phyloP scores from a whole-genome alignment of 2,888 invertebrate genomes.

The Sinotaia quadrata region DNA sequence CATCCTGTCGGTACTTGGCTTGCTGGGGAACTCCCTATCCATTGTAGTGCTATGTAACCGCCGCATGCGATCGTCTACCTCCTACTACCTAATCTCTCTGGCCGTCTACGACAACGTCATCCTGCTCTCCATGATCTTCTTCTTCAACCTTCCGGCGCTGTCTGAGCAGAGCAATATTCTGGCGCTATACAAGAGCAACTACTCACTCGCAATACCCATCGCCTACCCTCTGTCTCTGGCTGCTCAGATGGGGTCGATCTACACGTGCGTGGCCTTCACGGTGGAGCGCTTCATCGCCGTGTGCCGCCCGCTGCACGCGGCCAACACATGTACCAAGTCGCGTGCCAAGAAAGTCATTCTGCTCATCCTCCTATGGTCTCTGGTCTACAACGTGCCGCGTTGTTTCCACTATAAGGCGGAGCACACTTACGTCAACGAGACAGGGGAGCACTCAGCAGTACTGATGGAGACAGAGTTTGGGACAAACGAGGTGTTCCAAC shows the following conservation, averaged over 20 bases:
- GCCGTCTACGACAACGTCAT: conserved; percentile 94
- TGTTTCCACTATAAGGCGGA: conserved; percentile 72
- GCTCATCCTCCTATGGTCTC: conserved; percentile 85
- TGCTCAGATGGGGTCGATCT: conserved; percentile 94
- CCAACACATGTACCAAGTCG: conserved; percentile 91
- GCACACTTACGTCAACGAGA: conserved; percentile 29
- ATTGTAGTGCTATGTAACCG: conserved; percentile 74
- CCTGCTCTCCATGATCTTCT: conserved; percentile 77
- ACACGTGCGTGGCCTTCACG: conserved; percentile 80
- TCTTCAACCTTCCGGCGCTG: conserved; percentile 63
- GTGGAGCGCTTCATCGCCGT: conserved; percentile 92
- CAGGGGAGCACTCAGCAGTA: conserved; percentile 17
- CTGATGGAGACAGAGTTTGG: conserved; percentile 57
- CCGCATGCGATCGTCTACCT: conserved; percentile 96
- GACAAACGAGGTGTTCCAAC: conserved; percentile 52
- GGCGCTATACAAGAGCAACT: conserved; percentile 82
- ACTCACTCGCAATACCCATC: conserved; percentile 84
- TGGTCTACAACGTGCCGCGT: conserved; percentile 87
- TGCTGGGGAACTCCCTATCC: conserved; percentile 67
- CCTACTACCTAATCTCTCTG: conserved; percentile 92
- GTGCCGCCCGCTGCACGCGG: conserved; percentile 83
- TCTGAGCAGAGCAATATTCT: conserved; percentile 79
- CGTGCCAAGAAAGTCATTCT: conserved; percentile 88
- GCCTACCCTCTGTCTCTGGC: conserved; percentile 85
- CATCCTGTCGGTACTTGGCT: conserved; percentile 85